Conservation (phyloP, 2,888 invertebrate species). For the Cheilosia impressa region DNA sequence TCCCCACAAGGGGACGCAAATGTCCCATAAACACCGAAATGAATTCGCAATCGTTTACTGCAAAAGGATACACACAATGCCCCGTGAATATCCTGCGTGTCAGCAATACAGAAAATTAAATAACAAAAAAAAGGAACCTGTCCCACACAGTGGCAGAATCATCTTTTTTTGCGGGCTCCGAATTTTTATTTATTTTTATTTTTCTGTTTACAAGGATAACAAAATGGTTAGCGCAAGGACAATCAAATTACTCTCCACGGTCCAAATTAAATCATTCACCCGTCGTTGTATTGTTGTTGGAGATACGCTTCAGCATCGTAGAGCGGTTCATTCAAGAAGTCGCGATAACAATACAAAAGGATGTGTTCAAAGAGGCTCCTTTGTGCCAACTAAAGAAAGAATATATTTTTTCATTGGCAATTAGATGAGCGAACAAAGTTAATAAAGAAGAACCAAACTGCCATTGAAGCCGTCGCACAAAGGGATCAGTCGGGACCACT, state of each 20-base stretch:
- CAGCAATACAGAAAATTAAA: slow-evolving; percentile 48
- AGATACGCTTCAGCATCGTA: slow-evolving; percentile 5
- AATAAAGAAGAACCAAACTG: slow-evolving; percentile 56
- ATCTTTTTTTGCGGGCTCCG: neutral
- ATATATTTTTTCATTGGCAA: slow-evolving; percentile 54
- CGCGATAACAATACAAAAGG: slow-evolving; percentile 47
- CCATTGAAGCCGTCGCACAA: slow-evolving; percentile 32
- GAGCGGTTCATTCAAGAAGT: slow-evolving; percentile 29
- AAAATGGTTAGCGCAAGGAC: slow-evolving; percentile 51
- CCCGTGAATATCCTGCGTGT: slow-evolving; percentile 63
- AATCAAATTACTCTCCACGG: slow-evolving; percentile 61
- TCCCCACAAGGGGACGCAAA: slow-evolving; percentile 31
- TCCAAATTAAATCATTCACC: slow-evolving; percentile 59
- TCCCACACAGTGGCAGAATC: slow-evolving; percentile 15
- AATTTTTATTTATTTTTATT: slow-evolving; percentile 63
- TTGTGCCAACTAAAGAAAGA: slow-evolving; percentile 11
- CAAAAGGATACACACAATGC: slow-evolving; percentile 48
- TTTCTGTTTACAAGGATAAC: slow-evolving; percentile 57
- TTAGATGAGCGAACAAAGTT: slow-evolving; percentile 54
- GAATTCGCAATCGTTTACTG: slow-evolving; percentile 40
- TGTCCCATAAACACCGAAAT: slow-evolving; percentile 56
- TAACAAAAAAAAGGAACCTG: slow-evolving; percentile 16
- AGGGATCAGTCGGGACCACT: slow-evolving; percentile 24
- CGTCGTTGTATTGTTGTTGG: slow-evolving; percentile 3
- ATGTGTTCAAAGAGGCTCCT: slow-evolving; percentile 47